A percentile compares a stretch with the other conserved stretches of the same genome.
phyloP scores from a whole-genome alignment of 2,888 invertebrate genomes.

The Bombylius major region DNA sequence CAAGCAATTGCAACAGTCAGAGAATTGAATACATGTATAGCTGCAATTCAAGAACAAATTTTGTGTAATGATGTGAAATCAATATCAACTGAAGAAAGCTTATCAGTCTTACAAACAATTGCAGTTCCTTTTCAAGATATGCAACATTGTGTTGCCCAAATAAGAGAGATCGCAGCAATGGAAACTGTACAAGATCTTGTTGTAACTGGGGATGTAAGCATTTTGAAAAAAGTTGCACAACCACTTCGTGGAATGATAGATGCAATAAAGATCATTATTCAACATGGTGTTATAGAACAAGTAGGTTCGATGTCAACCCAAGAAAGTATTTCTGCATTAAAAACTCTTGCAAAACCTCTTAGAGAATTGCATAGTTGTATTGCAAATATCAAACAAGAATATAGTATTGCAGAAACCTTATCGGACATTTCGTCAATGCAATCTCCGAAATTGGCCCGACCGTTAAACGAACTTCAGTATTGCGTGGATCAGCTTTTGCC shows the following conservation, averaged over 20 bases:
- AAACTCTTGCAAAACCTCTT: conserved; percentile 15
- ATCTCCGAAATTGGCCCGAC: conserved; percentile 23
- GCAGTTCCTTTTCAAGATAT: conserved; percentile 27
- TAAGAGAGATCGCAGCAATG: conserved; percentile 22
- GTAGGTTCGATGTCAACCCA: conserved; percentile 20
- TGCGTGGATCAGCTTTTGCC: conserved; percentile 21
- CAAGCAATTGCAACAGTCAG: conserved; percentile 22
- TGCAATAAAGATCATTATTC: conserved; percentile 18
- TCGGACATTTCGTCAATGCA: conserved; percentile 10
- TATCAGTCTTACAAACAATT: conserved; percentile 23
- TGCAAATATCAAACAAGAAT: conserved; percentile 13
- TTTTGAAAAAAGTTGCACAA: conserved; percentile 22
- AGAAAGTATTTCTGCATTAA: conserved; percentile 12
- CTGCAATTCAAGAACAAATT: conserved; percentile 20
- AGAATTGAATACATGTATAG: conserved; percentile 29
- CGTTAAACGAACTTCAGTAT: conserved; percentile 31
- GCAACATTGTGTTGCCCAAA: conserved; percentile 25
- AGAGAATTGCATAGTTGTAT: conserved; percentile 22
- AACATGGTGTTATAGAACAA: conserved; percentile 35
- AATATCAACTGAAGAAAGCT: conserved; percentile 10
- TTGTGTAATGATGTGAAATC: neutral
- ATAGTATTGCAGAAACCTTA: conserved; percentile 14
- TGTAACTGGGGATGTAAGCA: conserved; percentile 10
- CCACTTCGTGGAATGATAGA: conserved; percentile 18
- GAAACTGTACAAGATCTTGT: conserved; percentile 13